Conservation (phyloP, 1,140 invertebrate genomes). For the Lithobius niger region DNA sequence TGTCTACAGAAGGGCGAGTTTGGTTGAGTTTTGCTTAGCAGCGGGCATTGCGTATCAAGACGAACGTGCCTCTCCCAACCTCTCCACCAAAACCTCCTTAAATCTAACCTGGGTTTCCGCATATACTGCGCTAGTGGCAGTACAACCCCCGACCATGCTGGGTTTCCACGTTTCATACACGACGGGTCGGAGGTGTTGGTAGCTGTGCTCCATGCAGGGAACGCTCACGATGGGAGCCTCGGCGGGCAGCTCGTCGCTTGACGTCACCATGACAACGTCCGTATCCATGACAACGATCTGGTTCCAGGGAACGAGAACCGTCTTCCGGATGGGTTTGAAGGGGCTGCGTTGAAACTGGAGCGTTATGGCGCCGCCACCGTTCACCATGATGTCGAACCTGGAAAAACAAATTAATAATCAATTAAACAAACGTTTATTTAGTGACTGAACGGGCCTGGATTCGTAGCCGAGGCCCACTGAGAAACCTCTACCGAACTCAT, state of each 20-base stretch:
- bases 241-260: conserved; percentile 39
- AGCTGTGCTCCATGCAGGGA: conserved; percentile 71
- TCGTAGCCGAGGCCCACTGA: too few species aligned
- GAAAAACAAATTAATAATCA: conserved; percentile 15
- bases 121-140: conserved; percentile 65
- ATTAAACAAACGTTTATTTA: too few species aligned
- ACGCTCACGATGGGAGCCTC: background rate
- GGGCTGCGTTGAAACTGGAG: conserved; percentile 87
- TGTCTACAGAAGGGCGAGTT: too few species aligned
- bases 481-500: too few species aligned
- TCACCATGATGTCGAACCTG: conserved; percentile 97
- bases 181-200: conserved; percentile 47
- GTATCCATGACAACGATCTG: conserved; percentile 75
- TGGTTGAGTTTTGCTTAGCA: too few species aligned
- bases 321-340: conserved; percentile 70
- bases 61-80: too few species aligned
- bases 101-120: conserved; percentile 65
- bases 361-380: conserved; percentile 95
- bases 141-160: conserved; percentile 63
- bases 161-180: conserved; percentile 74
- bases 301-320: conserved; percentile 89
- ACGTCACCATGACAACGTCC: conserved; percentile 62
- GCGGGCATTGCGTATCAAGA: too few species aligned
- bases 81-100: too few species aligned
- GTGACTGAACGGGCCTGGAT: too few species aligned